Evolutionary conservation across 2,113 vertebrate genomes (phyloP), one percentile per base, ranked within the genome.

Genomic region (Smithornis capensis): DNA sequence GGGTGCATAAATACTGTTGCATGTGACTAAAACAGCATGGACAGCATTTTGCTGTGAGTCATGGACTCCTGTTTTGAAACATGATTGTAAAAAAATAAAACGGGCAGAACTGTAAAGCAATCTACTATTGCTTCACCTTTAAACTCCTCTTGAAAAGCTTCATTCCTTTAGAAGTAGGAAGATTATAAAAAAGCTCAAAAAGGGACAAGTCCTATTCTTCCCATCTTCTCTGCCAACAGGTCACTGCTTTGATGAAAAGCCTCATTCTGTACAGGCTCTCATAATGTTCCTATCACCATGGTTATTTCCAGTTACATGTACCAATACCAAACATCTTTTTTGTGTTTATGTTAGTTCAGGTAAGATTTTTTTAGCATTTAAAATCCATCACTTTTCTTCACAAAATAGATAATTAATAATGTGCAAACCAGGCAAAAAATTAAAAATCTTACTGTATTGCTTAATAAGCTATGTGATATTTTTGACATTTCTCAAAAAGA

Each of bases 1-100:
- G 10, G 27, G 12, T 45, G 4, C 0, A 0, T 22, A 23, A 44
- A 28, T 57, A 22, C 12, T 13, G 8, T 55, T 29, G 29, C 8
- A 14, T 52, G n/a, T 23, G 71, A 37, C 37, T 64, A 27, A 69
- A 92, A 78, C 14, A 68, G 22, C 21, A 63, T 42, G 21, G 53
- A 87, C 90, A 81, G 38, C 2, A 45, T 67, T 82, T 78, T 84
- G 4, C 24, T 78, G 2, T 55, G 19, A 67, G 44, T 33, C 56
- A 68, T 14, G 9, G 44, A 24, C 35, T 71, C 31, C 28, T 81
- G 25, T 29, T 91, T 79, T 50, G 35, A 31, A 87, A 50, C 15
- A 62, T 1, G 4, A 64, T 10, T 1, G 3, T 22, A 60, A 22
- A 47, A 65, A 89, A 82, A 19, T 62, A 62, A 87, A 7, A 44